A percentile compares a stretch with the other conserved stretches of the same genome.
Evolutionary conservation across 2,797 vertebrate genomes (phyloP).

Genomic region (Scomberomorus guttatus): DNA sequence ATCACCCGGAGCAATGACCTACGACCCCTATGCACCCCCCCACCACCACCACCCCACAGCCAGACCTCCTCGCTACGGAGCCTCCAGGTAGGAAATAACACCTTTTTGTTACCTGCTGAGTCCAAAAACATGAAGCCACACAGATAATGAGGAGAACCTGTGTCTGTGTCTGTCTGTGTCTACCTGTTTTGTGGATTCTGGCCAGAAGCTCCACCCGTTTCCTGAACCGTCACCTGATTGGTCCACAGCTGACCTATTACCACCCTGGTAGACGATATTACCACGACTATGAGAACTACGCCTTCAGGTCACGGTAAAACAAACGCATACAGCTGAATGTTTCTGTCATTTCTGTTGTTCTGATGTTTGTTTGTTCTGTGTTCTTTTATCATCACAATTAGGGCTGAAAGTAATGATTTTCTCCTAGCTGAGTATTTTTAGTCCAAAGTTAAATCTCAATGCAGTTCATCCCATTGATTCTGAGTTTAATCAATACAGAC

Average conservation of each 20-base stretch:
- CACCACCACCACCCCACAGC: conserved; percentile 78
- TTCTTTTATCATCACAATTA: no score
- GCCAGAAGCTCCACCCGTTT: conserved; percentile 86
- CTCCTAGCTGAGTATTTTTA: no score
- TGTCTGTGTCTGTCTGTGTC: conserved; percentile 1
- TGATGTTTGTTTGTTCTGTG: no score
- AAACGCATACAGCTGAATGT: background rate
- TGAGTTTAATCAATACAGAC: no score
- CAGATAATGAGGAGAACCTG: background rate
- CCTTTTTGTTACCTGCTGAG: background rate
- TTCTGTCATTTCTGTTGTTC: no score
- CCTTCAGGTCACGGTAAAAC: conserved; percentile 89
- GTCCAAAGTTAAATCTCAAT: no score
- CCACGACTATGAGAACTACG: conserved; percentile 89
- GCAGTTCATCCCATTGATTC: no score
- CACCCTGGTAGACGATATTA: conserved; percentile 88
- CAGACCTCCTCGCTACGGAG: conserved; percentile 84
- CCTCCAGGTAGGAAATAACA: conserved; percentile 85
- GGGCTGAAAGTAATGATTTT: no score
- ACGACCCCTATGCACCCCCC: conserved; percentile 86
- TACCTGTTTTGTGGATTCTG: conserved; percentile 46
- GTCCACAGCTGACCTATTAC: conserved; percentile 89
- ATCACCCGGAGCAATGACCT: conserved; percentile 79
- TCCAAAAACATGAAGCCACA: background rate
- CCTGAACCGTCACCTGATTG: conserved; percentile 88